Evolutionary conservation across 2,888 invertebrate species (phyloP), one percentile per base, ranked within the genome.

Genomic region (Dicranocentrus wangi): DNA sequence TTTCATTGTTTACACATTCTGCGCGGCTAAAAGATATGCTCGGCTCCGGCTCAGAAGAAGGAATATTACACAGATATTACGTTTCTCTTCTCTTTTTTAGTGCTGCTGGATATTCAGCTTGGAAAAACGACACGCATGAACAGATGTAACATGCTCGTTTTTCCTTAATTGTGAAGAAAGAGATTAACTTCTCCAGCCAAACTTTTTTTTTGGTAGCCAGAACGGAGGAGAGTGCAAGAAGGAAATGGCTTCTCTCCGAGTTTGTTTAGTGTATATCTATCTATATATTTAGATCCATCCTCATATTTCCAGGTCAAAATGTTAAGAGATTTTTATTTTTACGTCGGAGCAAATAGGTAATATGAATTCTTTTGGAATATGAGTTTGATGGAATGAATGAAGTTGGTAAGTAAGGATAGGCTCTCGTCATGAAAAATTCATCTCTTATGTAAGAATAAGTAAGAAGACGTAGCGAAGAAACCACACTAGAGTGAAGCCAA

Each of bases 101-200:
- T n/a, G 8, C 51, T 51, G n/a, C 25, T 55, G 25, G 55, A 32
- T 15, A 69, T 32, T 53, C 55, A 55, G 55, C 51, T 39, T 58
- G 32, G 15, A 25, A 53, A 42, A 5, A 28, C 68, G 23, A 53
- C 68, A 51, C 51, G 21, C 51, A 51, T 25, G 65, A 55, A 19
- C 43, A 51, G n/a, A 27, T 23, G 15, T 10, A 27, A 66, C n/a
- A 19, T 51, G 51, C 21, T 1, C 25, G 42, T n/a, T 58, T 66
- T 65, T 75, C 58, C 55, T 75, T 65, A 75, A 75, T 75, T 75
- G 53, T 75, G 66, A 75, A 75, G 55, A 61, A 47, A 75, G 58
- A 65, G 39, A 55, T 55, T 25, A 25, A 25, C 47, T n/a, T 25
- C 55, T 13, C 55, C n/a, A 25, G 55, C 19, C 19, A 25, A 17